phyloP scores from a whole-genome alignment of 2,113 vertebrate genomes.

The Melanerpes aurifrons region DNA sequence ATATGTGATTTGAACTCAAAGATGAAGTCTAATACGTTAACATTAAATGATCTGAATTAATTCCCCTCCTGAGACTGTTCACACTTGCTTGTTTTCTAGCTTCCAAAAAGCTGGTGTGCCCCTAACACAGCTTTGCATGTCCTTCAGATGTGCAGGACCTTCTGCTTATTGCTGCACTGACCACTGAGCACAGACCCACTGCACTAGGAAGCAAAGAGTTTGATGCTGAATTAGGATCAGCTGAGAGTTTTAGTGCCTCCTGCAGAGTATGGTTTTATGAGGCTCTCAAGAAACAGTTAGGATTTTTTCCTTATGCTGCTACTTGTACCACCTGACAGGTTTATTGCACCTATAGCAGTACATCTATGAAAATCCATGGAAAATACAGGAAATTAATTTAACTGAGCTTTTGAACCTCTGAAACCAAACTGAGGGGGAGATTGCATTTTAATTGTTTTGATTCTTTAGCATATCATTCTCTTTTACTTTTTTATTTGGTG shows the following conservation, averaged over 20 bases:
- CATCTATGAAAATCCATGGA: slow-evolving; percentile 37
- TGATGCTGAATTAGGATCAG: slow-evolving; percentile 16
- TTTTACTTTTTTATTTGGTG: background rate
- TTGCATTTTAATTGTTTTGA: background rate
- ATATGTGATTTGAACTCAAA: background rate
- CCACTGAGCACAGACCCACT: background rate
- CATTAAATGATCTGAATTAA: slow-evolving; percentile 40
- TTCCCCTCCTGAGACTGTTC: background rate
- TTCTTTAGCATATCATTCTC: background rate
- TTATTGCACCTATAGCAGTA: slow-evolving; percentile 34
- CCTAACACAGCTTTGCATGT: background rate
- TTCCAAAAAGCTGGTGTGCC: background rate
- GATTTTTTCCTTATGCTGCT: slow-evolving; percentile 28
- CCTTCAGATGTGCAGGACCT: background rate
- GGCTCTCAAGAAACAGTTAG: slow-evolving; percentile 44
- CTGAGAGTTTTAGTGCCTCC: slow-evolving; percentile 1
- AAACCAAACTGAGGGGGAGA: slow-evolving; percentile 27
- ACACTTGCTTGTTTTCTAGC: background rate
- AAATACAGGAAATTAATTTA: slow-evolving; percentile 51
- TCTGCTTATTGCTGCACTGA: background rate
- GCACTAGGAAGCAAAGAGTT: slow-evolving; percentile 5
- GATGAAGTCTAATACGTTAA: background rate
- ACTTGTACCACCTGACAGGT: slow-evolving; percentile 28
- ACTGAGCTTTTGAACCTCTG: slow-evolving; percentile 1
- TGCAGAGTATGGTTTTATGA: slow-evolving; percentile 39